Evolutionary conservation across 2,113 vertebrate genomes (phyloP), one percentile per base, ranked within the genome.

Genomic region (Apeltes quadracus): DNA sequence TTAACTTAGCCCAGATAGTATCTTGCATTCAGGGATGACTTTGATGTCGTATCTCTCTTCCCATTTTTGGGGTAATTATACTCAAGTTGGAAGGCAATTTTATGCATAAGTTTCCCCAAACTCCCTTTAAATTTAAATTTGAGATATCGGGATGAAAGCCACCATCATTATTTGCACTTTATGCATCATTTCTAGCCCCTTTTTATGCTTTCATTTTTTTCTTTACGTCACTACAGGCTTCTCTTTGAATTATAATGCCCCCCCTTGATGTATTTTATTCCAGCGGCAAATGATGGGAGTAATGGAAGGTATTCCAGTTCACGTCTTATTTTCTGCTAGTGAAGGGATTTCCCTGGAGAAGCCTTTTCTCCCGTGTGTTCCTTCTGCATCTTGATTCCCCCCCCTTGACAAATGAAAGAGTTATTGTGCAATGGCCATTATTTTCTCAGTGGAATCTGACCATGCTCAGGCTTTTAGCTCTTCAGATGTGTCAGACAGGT

Each of bases 341-440:
- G 75, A 87, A 89, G 84, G 89, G 89, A 85, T 88, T 91, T 91
- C 91, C 88, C 88, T n/a, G 70, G 84, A 91, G 90, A 81, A 83
- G 76, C 74, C 69, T 72, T 78, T 15, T 62, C 81, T 77, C 79
- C 74, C 68, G 69, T 59, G 72, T 77, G 68, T 69, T 86, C 67
- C 72, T 77, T 64, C 44, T 82, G 65, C 44, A 3, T 79, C 78
- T 83, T 81, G 55, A 11, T 53, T 74, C 79, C 79, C 81, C 83
- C 81, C 81, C 77, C 85, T 75, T 79, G 80, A 89, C 82, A 91
- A 89, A 89, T 90, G 85, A 86, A 76, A 66, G 69, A 83, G 77
- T 87, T 89, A 88, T 90, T 90, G 79, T 86, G 82, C 91, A 91
- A 91, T 88, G 87, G 88, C 81, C 80, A 80, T 91, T 90, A 85